Base-by-base conservation (phyloP, 53 echinoderm and acorn worm genomes). In the Holothuria leucospilota region DNA sequence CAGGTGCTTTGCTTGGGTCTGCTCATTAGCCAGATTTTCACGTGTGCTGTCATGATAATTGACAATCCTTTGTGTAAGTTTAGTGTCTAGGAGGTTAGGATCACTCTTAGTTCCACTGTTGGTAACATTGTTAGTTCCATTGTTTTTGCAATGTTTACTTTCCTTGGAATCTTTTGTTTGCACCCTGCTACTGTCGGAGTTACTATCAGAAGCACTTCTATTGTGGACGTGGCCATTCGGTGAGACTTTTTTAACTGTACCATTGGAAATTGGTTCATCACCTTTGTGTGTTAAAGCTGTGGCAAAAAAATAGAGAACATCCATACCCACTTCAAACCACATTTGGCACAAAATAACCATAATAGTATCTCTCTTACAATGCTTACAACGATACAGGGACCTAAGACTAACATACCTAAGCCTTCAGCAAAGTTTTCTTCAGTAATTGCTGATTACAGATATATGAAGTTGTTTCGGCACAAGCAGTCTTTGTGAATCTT, bases 11-110 rank as follows among this genome's bases (percentile, higher is more conserved):
- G 90, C 92, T 69, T 90, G 96, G 65, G 91, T 91, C 91, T 94
- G 95, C 79, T 99, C 99, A 63, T 99, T 99, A 62, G 91, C 95
- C 49, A 99, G 86, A 83, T 99, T 99, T 82, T 99, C 99, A 82
- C 92, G 92, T 51, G 94, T 88, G 70, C 92, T 93, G 39, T 99
- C 95, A 59, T 93, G 94, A 68, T 95, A 93, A 74, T 96, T 96
- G 86, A 96, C 96, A 84, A 90, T 94, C 79, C 92, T 91, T 72
- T 85, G 94, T 34, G 94, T 88, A 58, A 96, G 94, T 78, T 95
- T 99, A 80, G 93, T 89, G 67, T 99, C 99, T 89, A 93, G 78
- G 53, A 92, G 88, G 85, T 99, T 91, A 20, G 87, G 70, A 61
- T 96, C 94, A 62, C 59, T 72, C 12, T 86, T 63, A 38, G 90